These are phyloP conservation scores for Scomber scombrus DNA, from an alignment of 2,113 vertebrate species.

Conservation along the genomic window DNA sequence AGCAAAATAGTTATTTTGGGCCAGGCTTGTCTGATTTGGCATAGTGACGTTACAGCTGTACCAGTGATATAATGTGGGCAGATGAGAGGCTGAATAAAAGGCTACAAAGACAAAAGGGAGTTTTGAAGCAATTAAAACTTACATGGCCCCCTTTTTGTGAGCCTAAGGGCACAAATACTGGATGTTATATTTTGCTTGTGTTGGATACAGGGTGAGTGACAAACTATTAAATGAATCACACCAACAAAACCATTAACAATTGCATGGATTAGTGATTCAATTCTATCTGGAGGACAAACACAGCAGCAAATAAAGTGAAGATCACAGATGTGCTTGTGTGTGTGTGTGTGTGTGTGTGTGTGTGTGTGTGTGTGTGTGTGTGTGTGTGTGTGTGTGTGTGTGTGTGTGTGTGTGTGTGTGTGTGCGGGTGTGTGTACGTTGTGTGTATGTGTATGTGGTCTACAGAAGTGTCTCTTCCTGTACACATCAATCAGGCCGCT, in stretches of 20 bases:
- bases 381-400: conserved; percentile 2
- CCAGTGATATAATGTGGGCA: conserved; percentile 25
- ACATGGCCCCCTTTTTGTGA: neutral
- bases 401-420: conserved; percentile 7
- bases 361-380: conserved; percentile 12
- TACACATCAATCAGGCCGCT: conserved; percentile 73
- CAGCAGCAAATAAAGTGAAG: conserved; percentile 10
- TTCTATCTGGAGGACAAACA: conserved; percentile 13
- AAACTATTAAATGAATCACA: neutral
- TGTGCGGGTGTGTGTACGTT: conserved; percentile 12
- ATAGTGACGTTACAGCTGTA: conserved; percentile 28
- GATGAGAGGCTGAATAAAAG: conserved; percentile 22
- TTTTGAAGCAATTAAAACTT: conserved; percentile 33
- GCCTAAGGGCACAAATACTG: neutral
- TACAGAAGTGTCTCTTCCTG: conserved; percentile 54
- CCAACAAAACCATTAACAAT: neutral
- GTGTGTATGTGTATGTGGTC: conserved; percentile 6
- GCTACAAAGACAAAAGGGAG: conserved; percentile 42
- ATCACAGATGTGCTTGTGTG: conserved; percentile 32
- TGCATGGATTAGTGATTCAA: conserved; percentile 2
- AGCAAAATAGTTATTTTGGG: conserved; percentile 45
- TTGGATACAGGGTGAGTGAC: neutral
- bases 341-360: conserved; percentile 14
- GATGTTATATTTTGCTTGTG: neutral
- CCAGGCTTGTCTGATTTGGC: conserved; percentile 20